Evolutionary conservation across 1,140 invertebrate genomes (phyloP), one percentile per base, ranked within the genome.

Genomic region (Ctenoplectra terminalis): DNA sequence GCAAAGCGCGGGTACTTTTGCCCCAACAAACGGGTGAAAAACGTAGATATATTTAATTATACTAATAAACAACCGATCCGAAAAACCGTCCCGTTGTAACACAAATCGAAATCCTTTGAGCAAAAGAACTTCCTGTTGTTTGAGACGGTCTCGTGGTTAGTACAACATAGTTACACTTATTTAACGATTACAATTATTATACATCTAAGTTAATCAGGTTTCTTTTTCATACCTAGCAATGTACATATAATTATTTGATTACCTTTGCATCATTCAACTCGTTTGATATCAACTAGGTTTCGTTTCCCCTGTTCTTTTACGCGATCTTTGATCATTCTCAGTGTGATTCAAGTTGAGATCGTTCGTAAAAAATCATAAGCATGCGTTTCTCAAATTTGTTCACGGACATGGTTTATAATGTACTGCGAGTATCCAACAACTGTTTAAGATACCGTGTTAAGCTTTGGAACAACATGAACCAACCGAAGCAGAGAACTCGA

Each of bases 161-260:
- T 83, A 83, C 74, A 84, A 87, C 52, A 50, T 83, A 83, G 48
- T 75, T 83, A 88, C 77, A 85, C 72, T 83, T 88, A 87, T 56
- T 83, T 66, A 85, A 88, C 84, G 48, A 78, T 86, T 81, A 83
- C 77, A 81, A 86, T 81, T 85, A 81, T 72, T 66, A 48, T 81
- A 87, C 73, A 34, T 67, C 83, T 88, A 88, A 75, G 58, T 75
- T 85, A 78, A 89, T 88, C 73, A 85, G 76, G 52, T 83, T 81
- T 72, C 69, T 61, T 43, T 79, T 80, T 34, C 77, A 29, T 79
- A 79, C 74, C 67, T 87, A 85, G 64, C 69, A 63, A 64, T 77
- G 81, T 84, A 60, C 76, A 78, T 76, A 79, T 82, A 61, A 80
- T 84, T 85, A 80, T 90, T 90, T 90, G 88, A 89, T 90, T 87